phyloP scores from a whole-genome alignment of 2,888 invertebrate genomes.

The Lithophane ornitopus region DNA sequence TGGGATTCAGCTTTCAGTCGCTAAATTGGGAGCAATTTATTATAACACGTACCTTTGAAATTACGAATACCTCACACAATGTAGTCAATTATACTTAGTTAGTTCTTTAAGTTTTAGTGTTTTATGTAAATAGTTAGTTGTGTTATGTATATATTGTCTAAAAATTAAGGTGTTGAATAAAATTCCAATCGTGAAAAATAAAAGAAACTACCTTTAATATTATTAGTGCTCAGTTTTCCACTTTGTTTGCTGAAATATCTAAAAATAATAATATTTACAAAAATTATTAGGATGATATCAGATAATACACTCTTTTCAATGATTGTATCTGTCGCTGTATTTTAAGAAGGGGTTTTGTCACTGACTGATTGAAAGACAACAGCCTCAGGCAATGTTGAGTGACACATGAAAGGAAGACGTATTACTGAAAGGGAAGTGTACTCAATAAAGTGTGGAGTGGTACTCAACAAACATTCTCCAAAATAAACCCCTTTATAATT shows the following conservation, averaged over 20 bases:
- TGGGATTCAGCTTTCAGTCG: not conserved
- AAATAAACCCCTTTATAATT: constrained; percentile 10
- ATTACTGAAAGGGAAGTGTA: not conserved
- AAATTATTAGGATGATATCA: not conserved
- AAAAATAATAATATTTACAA: no score
- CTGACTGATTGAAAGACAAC: not conserved
- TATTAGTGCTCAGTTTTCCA: no score
- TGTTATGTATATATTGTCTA: no score
- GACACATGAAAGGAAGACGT: constrained; percentile 8
- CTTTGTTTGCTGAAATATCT: no score
- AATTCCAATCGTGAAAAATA: no score
- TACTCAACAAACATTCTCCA: not conserved
- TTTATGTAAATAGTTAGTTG: no score
- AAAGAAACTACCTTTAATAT: no score
- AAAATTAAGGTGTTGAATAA: no score
- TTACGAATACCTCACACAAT: not conserved
- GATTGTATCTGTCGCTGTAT: not conserved
- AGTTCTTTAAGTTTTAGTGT: no score
- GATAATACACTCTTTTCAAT: not conserved
- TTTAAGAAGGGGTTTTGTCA: not conserved
- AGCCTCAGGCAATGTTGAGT: constrained; percentile 7
- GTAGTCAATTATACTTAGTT: no score
- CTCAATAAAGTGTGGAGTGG: not conserved
- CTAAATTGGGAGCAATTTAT: not conserved
- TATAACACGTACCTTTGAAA: not conserved